Percentiles rank a stretch among this genome's conserved stretches.
Evolutionary conservation across 2,797 vertebrate species (phyloP).

Genomic region (Mico argentatus): DNA sequence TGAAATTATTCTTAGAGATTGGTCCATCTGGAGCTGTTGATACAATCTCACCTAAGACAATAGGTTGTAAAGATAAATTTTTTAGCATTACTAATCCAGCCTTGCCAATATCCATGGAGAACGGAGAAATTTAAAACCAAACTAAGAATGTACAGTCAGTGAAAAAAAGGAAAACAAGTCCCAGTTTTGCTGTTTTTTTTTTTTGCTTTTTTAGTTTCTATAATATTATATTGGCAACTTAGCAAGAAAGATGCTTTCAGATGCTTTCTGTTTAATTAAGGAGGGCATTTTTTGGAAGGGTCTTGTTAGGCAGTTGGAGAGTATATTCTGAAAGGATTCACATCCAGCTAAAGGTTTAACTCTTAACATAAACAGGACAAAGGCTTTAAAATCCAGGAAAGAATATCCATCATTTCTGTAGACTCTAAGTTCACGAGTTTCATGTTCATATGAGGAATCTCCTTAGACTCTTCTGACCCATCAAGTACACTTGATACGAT

Average conservation of each 20-base stretch:
- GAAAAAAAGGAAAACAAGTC: not conserved
- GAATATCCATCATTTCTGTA: not conserved
- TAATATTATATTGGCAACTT: slow-evolving; percentile 33
- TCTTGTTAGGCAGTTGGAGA: slow-evolving; percentile 29
- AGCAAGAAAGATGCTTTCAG: slow-evolving; percentile 52
- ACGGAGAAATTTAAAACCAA: slow-evolving; percentile 82
- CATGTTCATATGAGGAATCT: not conserved
- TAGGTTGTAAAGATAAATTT: slow-evolving; percentile 88
- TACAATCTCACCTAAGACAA: slow-evolving; percentile 87
- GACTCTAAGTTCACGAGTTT: not conserved
- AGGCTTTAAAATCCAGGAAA: not conserved
- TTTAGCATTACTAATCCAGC: slow-evolving; percentile 79
- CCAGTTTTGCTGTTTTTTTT: not conserved
- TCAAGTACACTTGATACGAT: not conserved
- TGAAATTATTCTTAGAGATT: slow-evolving; percentile 94
- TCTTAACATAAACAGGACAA: not conserved
- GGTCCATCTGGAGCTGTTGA: slow-evolving; percentile 92
- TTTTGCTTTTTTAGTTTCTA: not conserved
- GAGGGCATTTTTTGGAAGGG: slow-evolving; percentile 50
- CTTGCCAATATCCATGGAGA: slow-evolving; percentile 82
- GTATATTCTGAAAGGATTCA: not conserved
- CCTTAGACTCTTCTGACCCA: not conserved
- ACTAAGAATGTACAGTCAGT: not conserved
- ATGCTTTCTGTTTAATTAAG: slow-evolving; percentile 63
- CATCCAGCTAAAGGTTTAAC: not conserved